Evolutionary conservation across 2,113 vertebrate species (phyloP), one percentile per base, ranked within the genome.

Genomic region (Laticauda colubrina): DNA sequence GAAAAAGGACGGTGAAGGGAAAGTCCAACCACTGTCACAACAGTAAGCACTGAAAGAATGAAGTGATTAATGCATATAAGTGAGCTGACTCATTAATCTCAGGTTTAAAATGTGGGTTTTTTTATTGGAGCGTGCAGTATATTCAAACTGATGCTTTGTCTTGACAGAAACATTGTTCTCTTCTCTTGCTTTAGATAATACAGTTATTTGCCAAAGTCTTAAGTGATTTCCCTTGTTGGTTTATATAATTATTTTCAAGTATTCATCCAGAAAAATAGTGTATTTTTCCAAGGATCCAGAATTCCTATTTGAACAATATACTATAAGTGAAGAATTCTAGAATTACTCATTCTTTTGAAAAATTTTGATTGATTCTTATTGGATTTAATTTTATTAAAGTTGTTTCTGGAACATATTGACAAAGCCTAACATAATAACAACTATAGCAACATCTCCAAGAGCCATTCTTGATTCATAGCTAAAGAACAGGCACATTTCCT

Each of bases 31-130:
- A 85, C 29, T 53, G 55, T 15, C 85, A 39, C 43, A 39, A 61
- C 21, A 61, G 69, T 39, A 81, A 75, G 75, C 8, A n/a, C 55
- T 86, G 88, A 90, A 93, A 90, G 75, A 90, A 89, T 51, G 54
- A 93, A 86, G 7, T 15, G 12, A 57, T 90, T 53, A 86, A 34
- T 53, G 88, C 54, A 2, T 56, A 61, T 93, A 85, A 89, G 86
- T 53, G 88, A 48, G 89, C 81, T 43, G 89, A 90, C 54, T 90
- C 92, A 55, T 90, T 87, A 64, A 53, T 90, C 92, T 90, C 45
- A 21, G 56, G 86, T 90, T 90, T 93, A 87, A 90, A 93, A 54
- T 93, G 92, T 90, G 75, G 56, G 2, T 61, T 59, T 85, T 57
- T 85, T 57, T 90, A 26, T 43, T 54, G 69, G 53, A 39, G 75